A percentile compares a stretch with the other conserved stretches of the same genome.
These are phyloP conservation scores for Pomacea canaliculata DNA, from an alignment of 2,888 invertebrate species.

Conservation along the genomic window DNA sequence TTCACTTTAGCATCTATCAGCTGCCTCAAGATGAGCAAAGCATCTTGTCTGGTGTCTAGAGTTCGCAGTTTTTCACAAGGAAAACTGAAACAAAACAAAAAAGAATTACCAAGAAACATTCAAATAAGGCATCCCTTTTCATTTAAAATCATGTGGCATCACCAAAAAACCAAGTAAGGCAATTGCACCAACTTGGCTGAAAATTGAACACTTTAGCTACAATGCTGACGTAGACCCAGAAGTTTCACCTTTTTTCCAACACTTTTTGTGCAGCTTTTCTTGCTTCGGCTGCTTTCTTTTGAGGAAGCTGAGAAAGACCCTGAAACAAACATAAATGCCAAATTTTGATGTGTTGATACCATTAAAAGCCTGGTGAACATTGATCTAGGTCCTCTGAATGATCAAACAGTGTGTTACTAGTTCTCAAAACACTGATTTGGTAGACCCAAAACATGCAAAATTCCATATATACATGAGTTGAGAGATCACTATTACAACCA, in stretches of 20 bases:
- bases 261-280: constrained; percentile 63
- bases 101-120: neutral
- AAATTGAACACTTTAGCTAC: no score
- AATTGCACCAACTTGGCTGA: no score
- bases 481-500: no score
- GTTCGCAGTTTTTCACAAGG: constrained; percentile 86
- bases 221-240: no score
- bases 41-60: constrained; percentile 77
- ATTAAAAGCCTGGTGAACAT: constrained; percentile 17
- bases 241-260: constrained; percentile 65
- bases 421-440: no score
- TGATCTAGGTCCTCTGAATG: no score
- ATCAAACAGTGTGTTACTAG: no score
- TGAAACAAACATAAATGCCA: constrained; percentile 32
- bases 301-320: constrained; percentile 63
- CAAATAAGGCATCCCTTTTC: neutral
- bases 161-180: no score
- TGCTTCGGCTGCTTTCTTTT: constrained; percentile 64
- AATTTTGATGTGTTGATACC: no score
- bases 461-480: no score
- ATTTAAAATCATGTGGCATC: no score
- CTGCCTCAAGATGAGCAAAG: constrained; percentile 80
- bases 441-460: no score
- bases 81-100: constrained; percentile 57
- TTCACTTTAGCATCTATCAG: constrained; percentile 88